Evolutionary conservation across 2,888 invertebrate species (phyloP).

Genomic region (Drosophila multiciliata): DNA sequence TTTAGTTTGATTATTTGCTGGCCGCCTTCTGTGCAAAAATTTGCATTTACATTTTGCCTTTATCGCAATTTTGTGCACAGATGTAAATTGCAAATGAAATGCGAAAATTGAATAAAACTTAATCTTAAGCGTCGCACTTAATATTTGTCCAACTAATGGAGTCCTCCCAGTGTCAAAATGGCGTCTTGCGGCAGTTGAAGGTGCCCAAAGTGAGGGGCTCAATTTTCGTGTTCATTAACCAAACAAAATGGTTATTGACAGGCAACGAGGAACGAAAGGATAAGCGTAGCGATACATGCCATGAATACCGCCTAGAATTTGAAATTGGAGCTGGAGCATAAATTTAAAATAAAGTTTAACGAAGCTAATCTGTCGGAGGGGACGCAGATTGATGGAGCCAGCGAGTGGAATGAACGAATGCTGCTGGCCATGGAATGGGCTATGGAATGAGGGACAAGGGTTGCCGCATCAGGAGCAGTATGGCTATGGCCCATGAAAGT

Average conservation of each 20-base stretch:
- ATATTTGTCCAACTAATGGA: constrained; percentile 16
- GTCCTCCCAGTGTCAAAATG: constrained; percentile 47
- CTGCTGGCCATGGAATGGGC: constrained; percentile 28
- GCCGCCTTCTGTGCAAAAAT: constrained; percentile 44
- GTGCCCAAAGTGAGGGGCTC: constrained; percentile 42
- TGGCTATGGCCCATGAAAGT: constrained; percentile 82
- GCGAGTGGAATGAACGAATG: constrained; percentile 12
- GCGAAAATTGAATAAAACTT: constrained; percentile 56
- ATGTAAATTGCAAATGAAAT: constrained; percentile 56
- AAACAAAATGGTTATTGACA: constrained; percentile 68
- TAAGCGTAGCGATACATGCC: constrained; percentile 57
- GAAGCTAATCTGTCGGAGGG: constrained; percentile 70
- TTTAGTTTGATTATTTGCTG: constrained; percentile 20
- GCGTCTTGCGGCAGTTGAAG: constrained; percentile 24
- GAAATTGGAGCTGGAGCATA: constrained; percentile 60
- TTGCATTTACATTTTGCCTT: constrained; percentile 48
- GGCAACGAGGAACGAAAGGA: constrained; percentile 66
- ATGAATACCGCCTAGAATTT: constrained; percentile 61
- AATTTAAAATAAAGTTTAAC: constrained; percentile 81
- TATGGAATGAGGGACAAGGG: constrained; percentile 24
- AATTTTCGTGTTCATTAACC: constrained; percentile 83
- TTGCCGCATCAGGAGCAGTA: constrained; percentile 60
- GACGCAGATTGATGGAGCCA: constrained; percentile 37
- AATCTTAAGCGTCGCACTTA: constrained; percentile 39
- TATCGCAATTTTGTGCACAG: constrained; percentile 58